Evolutionary conservation across 2,113 vertebrate genomes (phyloP).

Genomic region (Furnarius figulus): DNA sequence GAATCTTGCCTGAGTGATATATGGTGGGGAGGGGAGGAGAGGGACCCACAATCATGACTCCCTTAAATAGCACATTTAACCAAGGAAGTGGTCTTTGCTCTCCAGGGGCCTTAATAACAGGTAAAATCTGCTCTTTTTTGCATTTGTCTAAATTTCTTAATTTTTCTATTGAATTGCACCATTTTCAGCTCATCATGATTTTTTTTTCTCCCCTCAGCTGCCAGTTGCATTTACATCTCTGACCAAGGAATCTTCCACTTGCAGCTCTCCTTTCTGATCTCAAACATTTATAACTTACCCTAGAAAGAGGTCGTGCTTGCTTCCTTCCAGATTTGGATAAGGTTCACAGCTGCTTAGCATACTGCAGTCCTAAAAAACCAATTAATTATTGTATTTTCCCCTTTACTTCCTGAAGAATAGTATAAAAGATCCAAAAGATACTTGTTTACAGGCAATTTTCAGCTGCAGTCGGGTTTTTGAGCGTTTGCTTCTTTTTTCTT

Average conservation of each 20-base stretch:
- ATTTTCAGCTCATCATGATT: background rate
- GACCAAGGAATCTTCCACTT: background rate
- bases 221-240: background rate
- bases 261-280: background rate
- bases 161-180: background rate
- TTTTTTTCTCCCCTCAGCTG: background rate
- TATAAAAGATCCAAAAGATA: background rate
- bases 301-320: background rate
- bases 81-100: background rate
- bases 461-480: background rate
- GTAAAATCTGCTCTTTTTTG: background rate
- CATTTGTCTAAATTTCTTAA: fast-evolving
- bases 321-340: background rate
- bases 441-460: background rate
- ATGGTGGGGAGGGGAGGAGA: background rate
- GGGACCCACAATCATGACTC: background rate
- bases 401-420: background rate
- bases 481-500: background rate
- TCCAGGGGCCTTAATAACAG: background rate
- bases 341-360: background rate
- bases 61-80: background rate
- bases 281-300: background rate
- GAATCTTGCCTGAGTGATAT: background rate
- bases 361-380: background rate
- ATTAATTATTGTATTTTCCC: background rate